Evolutionary conservation across 2,888 invertebrate genomes (phyloP).

Genomic region (Mythimna vitellina): DNA sequence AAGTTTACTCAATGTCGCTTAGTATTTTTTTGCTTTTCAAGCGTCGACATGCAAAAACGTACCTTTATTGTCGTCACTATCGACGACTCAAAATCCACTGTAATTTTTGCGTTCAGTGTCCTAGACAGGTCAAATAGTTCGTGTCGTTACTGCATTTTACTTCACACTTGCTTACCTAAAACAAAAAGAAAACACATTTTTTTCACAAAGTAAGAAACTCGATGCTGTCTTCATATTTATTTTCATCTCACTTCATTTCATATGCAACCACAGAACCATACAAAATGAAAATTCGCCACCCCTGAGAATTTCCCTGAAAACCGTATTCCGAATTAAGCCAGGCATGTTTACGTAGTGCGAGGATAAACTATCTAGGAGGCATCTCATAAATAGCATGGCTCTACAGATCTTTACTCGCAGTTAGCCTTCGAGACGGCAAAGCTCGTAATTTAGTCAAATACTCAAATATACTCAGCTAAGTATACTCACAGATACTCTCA

Average conservation of each 20-base stretch:
- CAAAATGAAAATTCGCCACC: conserved; percentile 34
- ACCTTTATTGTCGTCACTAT: not conserved
- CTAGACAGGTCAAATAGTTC: too few species aligned
- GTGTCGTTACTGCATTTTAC: not conserved
- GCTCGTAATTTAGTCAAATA: conserved; percentile 69
- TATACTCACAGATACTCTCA: conserved; percentile 34
- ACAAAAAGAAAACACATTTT: conserved; percentile 39
- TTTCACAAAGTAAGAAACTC: conserved; percentile 17
- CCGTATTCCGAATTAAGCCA: conserved; percentile 54
- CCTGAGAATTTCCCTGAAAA: conserved; percentile 38
- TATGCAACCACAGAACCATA: conserved; percentile 32
- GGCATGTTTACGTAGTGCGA: conserved; percentile 54
- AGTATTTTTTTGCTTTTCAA: too few species aligned
- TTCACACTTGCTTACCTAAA: conserved; percentile 40
- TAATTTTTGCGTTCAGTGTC: too few species aligned
- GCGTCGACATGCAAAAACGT: not conserved
- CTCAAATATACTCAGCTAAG: conserved; percentile 51
- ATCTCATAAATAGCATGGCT: conserved; percentile 59
- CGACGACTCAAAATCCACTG: not conserved
- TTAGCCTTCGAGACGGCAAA: conserved; percentile 55
- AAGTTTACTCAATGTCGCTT: too few species aligned
- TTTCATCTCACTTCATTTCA: conserved; percentile 45
- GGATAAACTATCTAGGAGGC: conserved; percentile 60
- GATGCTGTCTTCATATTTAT: conserved; percentile 18
- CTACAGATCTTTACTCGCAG: conserved; percentile 58